These are phyloP conservation scores for Pseudomyrmex flavicornis DNA, from an alignment of 1,140 invertebrate species.

Conservation along the genomic window DNA sequence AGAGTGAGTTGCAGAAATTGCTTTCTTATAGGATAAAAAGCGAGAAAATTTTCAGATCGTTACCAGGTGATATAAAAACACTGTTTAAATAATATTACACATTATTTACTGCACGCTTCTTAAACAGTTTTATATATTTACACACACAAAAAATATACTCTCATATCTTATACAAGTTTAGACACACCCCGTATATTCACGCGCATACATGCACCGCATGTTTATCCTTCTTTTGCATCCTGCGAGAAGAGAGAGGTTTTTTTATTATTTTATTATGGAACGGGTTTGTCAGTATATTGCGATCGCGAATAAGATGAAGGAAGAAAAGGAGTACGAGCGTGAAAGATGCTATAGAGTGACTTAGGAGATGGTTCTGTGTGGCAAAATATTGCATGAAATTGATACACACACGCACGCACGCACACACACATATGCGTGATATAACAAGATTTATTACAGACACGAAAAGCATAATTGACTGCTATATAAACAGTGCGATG, in stretches of 20 bases:
- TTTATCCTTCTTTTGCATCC: constrained; percentile 46
- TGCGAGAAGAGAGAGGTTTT: constrained; percentile 55
- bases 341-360: constrained; percentile 42
- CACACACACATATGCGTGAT: no score
- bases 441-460: constrained; percentile 37
- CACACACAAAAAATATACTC: constrained; percentile 27
- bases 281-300: constrained; percentile 76
- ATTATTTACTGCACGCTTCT: no score
- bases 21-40: background rate
- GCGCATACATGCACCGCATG: constrained; percentile 17
- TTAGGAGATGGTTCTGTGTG: constrained; percentile 34
- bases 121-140: constrained; percentile 9
- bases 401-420: constrained; percentile 2
- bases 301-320: constrained; percentile 71
- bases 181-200: no score
- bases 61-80: no score
- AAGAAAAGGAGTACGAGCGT: constrained; percentile 51
- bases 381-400: constrained; percentile 62
- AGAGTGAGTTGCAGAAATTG: constrained; percentile 16
- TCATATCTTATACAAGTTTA: background rate
- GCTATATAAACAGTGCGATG: constrained; percentile 25
- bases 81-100: no score
- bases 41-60: background rate
- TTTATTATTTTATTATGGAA: constrained; percentile 82
- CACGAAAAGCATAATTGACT: constrained; percentile 31